Conservation (phyloP, 2,888 invertebrate species). For the Drosophila paranaensis region DNA sequence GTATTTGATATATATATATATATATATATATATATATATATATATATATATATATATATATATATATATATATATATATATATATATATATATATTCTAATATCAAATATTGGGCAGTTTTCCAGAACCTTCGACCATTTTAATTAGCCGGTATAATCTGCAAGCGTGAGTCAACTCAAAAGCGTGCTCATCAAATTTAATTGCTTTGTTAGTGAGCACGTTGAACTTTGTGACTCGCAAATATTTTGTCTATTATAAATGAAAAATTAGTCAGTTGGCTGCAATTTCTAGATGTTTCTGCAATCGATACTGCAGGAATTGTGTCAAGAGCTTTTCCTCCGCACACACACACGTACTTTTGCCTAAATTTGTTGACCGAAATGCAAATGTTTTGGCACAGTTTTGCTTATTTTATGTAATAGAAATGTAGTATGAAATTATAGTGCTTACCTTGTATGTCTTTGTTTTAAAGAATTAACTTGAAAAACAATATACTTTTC, state of each 20-base stretch:
- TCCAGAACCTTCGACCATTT: slow-evolving; percentile 37
- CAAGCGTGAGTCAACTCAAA: slow-evolving; percentile 30
- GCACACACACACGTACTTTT: slow-evolving; percentile 2
- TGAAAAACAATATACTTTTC: slow-evolving; percentile 51
- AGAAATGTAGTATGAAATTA: neutral
- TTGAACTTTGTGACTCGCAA: neutral
- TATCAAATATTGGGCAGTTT: neutral
- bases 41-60: too few species aligned
- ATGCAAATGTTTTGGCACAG: neutral
- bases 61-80: too few species aligned
- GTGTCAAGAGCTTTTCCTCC: slow-evolving; percentile 46
- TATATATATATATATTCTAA: neutral
- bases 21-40: too few species aligned
- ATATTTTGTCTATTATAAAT: slow-evolving; percentile 22
- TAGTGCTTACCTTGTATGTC: slow-evolving; percentile 69
- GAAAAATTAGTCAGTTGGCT: slow-evolving; percentile 16
- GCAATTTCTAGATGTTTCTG: slow-evolving; percentile 42
- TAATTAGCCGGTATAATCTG: slow-evolving; percentile 28
- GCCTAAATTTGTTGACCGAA: neutral
- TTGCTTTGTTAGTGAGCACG: neutral
- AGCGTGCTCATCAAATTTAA: neutral
- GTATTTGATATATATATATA: neutral
- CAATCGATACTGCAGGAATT: slow-evolving; percentile 48
- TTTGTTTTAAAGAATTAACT: slow-evolving; percentile 59
- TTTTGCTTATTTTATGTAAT: neutral